Percentiles rank a stretch among this genome's conserved stretches.
Conservation (phyloP, 2,797 vertebrate species). For the Notolabrus celidotus region DNA sequence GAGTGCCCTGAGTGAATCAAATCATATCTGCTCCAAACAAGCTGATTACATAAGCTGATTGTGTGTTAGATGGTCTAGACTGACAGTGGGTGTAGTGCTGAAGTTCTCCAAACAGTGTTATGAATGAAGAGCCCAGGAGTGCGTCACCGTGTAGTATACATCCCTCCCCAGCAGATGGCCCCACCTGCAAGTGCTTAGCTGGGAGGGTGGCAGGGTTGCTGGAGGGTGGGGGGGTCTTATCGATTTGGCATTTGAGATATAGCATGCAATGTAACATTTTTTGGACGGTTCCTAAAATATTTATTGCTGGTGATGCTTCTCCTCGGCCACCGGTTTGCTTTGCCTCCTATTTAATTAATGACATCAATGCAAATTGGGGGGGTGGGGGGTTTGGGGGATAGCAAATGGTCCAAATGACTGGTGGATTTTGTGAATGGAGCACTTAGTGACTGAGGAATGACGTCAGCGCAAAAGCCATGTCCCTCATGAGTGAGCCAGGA, state of each 20-base stretch:
- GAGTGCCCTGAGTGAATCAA: neutral
- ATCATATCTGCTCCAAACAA: constrained; percentile 1
- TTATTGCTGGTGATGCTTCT: constrained; percentile 75
- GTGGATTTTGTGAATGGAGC: constrained; percentile 88
- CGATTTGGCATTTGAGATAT: constrained; percentile 74
- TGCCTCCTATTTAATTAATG: constrained; percentile 79
- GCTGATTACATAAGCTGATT: constrained; percentile 27
- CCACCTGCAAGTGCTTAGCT: constrained; percentile 75
- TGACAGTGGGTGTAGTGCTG: constrained; percentile 28
- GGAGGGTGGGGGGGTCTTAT: constrained; percentile 33
- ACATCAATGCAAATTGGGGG: constrained; percentile 85
- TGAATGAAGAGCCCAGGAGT: constrained; percentile 69
- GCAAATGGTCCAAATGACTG: constrained; percentile 77
- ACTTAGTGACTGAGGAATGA: constrained; percentile 83
- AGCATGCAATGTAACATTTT: constrained; percentile 71
- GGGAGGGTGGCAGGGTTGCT: constrained; percentile 2
- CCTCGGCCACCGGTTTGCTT: constrained; percentile 62
- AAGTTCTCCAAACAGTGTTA: constrained; percentile 56
- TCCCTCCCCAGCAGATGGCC: constrained; percentile 87
- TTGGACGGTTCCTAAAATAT: constrained; percentile 75
- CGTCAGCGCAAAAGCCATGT: constrained; percentile 82
- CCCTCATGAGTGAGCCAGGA: constrained; percentile 75
- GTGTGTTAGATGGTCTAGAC: neutral
- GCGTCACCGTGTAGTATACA: constrained; percentile 79
- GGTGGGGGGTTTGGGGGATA: constrained; percentile 39